phyloP scores from a whole-genome alignment of 2,888 invertebrate species.

The Anticlea derivata region DNA sequence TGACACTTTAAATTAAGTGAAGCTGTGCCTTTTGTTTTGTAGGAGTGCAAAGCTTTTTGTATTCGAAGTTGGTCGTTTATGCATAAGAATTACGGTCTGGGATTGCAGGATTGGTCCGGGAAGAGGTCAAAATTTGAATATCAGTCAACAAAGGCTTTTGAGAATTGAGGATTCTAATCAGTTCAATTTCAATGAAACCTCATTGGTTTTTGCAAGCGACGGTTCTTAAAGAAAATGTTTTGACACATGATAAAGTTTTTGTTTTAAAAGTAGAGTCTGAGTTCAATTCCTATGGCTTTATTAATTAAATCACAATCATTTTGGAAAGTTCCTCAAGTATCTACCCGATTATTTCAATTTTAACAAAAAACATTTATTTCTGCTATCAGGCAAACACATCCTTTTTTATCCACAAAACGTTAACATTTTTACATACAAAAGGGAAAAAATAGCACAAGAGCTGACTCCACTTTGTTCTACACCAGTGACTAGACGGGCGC shows the following conservation, averaged over 20 bases:
- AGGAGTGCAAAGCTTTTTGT: constrained; percentile 39
- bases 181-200: background rate
- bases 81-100: constrained; percentile 12
- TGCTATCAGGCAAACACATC: too few species aligned
- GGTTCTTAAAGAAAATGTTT: background rate
- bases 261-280: too few species aligned
- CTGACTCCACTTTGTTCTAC: constrained; percentile 34
- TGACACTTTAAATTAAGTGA: constrained; percentile 69
- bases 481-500: constrained; percentile 39
- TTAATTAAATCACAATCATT: too few species aligned
- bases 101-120: background rate
- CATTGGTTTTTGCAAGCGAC: background rate
- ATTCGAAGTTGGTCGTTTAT: constrained; percentile 24
- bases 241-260: too few species aligned
- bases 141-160: background rate
- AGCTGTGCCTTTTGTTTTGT: constrained; percentile 53
- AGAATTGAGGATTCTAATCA: constrained; percentile 8
- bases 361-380: too few species aligned
- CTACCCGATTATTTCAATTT: too few species aligned
- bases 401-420: too few species aligned
- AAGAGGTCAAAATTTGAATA: constrained; percentile 17
- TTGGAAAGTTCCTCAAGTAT: too few species aligned
- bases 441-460: constrained; percentile 25
- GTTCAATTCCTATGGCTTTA: too few species aligned
- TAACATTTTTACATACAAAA: constrained; percentile 11